These are phyloP conservation scores for Egretta garzetta DNA, from an alignment of 2,113 vertebrate species.

Conservation along the genomic window DNA sequence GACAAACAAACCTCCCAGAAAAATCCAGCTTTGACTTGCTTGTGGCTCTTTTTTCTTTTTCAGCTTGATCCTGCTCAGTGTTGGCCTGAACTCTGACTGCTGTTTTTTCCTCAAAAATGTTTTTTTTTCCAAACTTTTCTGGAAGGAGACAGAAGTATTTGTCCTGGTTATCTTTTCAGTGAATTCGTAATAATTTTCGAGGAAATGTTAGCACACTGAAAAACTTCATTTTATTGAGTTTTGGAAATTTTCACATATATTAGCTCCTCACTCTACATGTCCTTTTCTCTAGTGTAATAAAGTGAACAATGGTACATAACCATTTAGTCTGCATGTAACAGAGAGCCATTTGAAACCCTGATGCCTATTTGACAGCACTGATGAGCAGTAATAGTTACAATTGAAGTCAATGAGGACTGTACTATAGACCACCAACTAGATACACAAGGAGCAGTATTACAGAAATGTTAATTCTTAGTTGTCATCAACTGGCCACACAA, in stretches of 20 bases:
- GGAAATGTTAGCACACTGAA: background rate
- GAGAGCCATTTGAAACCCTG: background rate
- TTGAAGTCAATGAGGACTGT: background rate
- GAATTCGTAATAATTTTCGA: background rate
- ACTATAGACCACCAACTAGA: background rate
- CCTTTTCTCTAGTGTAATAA: background rate
- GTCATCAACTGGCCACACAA: background rate
- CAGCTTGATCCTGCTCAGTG: background rate
- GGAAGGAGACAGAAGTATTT: background rate
- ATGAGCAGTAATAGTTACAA: background rate
- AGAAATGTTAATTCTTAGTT: background rate
- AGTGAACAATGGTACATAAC: background rate
- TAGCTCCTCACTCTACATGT: background rate
- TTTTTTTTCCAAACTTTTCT: background rate
- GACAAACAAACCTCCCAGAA: fast-evolving
- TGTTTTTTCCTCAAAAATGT: background rate
- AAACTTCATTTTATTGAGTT: background rate
- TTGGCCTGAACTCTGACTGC: background rate
- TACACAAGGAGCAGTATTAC: fast-evolving
- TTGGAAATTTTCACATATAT: background rate
- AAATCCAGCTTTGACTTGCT: background rate
- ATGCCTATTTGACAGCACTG: background rate
- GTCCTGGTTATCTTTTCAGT: background rate
- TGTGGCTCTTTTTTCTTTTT: background rate
- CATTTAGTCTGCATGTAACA: background rate